Base-by-base conservation (phyloP, 2,797 vertebrate genomes). In the Apogon talboti region DNA sequence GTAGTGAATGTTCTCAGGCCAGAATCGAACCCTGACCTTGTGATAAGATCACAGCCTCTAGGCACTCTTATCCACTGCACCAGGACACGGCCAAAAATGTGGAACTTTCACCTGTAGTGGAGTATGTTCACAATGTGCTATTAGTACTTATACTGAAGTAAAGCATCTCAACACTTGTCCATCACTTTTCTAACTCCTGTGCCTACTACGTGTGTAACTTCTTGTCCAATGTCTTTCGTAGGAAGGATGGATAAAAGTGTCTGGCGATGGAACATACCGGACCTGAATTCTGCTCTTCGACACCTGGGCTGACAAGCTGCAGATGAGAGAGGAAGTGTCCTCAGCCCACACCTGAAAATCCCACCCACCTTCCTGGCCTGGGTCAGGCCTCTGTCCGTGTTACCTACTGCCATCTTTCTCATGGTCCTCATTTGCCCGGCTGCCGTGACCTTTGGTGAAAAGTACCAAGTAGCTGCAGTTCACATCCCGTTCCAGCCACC, bases 201-300 rank as follows among this genome's bases (percentile, higher is more conserved):
- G 19, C 3, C 24, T 28, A 3, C 24, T 6, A 28, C 6, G 24
- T 28, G 24, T 28, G 24, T 28, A 28, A 58, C 40, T 46, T 48
- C 3, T 35, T 53, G 7, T 52, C 3, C 68, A 12, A 1, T 68
- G 46, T 77, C 55, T 76, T 41, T 73, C 74, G 58, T 51, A 44
- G 65, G 66, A 46, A 14, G 1, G 24, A 89, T 90, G 88, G 72
- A 53, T 64, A 42, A 73, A 42, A 73, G 28, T 44, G 60, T 70
- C 59, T 40, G 62, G 75, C 53, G 53, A 24, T 64, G 82, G 68
- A 55, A 47, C 1, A 18, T 60, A 13, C 54, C 65, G 45, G 76
- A 57, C 40, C 60, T 54, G 19, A 67, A 69, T 19, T 66, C 79
- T 53, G 68, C 78, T 69, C 41, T 54, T 15, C 12, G 11, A 65